These are phyloP conservation scores for Manacus vitellinus DNA, from an alignment of 2,113 vertebrate genomes.

Conservation along the genomic window DNA sequence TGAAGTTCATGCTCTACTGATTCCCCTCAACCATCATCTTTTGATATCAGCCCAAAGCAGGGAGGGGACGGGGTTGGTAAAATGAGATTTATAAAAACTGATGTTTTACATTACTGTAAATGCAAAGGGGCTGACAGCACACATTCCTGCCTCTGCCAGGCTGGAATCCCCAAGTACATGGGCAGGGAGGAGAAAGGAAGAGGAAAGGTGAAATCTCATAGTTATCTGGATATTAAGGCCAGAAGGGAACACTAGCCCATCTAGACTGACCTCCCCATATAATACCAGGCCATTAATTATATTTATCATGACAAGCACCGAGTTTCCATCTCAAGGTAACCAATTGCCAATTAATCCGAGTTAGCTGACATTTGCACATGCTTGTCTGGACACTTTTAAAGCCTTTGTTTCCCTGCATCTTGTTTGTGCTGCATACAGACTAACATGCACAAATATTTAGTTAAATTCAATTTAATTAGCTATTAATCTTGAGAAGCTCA, in stretches of 20 bases:
- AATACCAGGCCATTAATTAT: constrained; percentile 48
- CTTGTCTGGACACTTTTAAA: neutral
- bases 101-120: constrained; percentile 65
- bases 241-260: constrained; percentile 37
- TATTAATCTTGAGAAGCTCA: neutral
- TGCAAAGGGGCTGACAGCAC: constrained; percentile 66
- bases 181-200: constrained; percentile 49
- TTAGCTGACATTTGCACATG: constrained; percentile 42
- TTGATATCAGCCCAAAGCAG: constrained; percentile 30
- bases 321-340: constrained; percentile 45
- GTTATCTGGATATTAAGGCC: neutral
- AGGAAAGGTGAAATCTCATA: constrained; percentile 57
- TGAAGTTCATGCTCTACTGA: constrained; percentile 66
- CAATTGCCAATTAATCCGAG: constrained; percentile 51
- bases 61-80: neutral
- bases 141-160: constrained; percentile 54
- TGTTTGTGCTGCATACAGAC: neutral
- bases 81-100: constrained; percentile 60
- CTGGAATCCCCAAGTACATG: constrained; percentile 59
- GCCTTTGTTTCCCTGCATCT: constrained; percentile 30
- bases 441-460: neutral
- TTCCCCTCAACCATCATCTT: neutral
- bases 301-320: constrained; percentile 53
- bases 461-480: constrained; percentile 18
- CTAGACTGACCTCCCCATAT: constrained; percentile 26